A percentile compares a stretch with the other conserved stretches of the same genome.
Evolutionary conservation across 1,140 invertebrate species (phyloP).

Genomic region (Mya arenaria): DNA sequence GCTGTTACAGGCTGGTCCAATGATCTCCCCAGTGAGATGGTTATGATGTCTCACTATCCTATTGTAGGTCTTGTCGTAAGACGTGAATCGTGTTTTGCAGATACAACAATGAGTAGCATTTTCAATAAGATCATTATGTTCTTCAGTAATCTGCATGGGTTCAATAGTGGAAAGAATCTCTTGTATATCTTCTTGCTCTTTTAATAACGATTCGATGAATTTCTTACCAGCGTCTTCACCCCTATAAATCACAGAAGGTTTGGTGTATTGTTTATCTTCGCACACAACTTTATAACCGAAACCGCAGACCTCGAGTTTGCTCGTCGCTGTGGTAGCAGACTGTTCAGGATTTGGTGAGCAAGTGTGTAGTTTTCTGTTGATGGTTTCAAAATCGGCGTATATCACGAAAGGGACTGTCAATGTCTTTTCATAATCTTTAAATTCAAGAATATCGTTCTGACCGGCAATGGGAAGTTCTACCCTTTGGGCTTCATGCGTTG

Average conservation of each 20-base stretch:
- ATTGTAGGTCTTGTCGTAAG: slow-evolving; percentile 61
- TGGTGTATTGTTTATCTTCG: slow-evolving; percentile 13
- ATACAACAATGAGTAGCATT: slow-evolving; percentile 9
- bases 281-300: slow-evolving; percentile 23
- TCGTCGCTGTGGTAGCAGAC: not conserved
- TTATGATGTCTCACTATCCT: slow-evolving; percentile 72
- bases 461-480: slow-evolving; percentile 31
- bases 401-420: slow-evolving; percentile 25
- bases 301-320: slow-evolving; percentile 11
- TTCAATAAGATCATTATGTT: not conserved
- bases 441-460: slow-evolving; percentile 19
- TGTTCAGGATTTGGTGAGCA: slow-evolving; percentile 6
- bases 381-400: too few species aligned
- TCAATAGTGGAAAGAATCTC: slow-evolving; percentile 13
- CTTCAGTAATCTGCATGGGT: not conserved
- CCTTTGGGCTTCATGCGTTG: slow-evolving; percentile 20
- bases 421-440: slow-evolving; percentile 18
- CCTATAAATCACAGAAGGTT: slow-evolving; percentile 32
- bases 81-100: slow-evolving; percentile 49
- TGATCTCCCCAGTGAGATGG: slow-evolving; percentile 45
- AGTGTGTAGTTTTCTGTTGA: slow-evolving; percentile 13
- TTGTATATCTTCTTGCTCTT: slow-evolving; percentile 19
- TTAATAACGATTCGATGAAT: slow-evolving; percentile 15
- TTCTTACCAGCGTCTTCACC: slow-evolving; percentile 18
- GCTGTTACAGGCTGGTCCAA: slow-evolving; percentile 32